These are phyloP conservation scores for Callorhinus ursinus DNA, from an alignment of 2,113 vertebrate genomes.

Conservation along the genomic window DNA sequence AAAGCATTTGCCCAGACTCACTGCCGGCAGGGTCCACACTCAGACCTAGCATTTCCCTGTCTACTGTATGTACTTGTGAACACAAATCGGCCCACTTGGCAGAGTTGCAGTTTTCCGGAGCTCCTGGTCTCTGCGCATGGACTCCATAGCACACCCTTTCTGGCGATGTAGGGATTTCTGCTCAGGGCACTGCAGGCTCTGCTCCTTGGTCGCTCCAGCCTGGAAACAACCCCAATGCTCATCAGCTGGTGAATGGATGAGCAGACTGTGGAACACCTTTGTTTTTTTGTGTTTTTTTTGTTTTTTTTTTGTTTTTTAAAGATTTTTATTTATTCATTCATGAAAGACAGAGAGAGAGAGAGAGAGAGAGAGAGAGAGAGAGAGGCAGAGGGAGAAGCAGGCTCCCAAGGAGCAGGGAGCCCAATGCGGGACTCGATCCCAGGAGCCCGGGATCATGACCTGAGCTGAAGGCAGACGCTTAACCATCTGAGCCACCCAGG, in stretches of 20 bases:
- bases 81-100: background rate
- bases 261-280: background rate
- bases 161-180: background rate
- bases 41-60: background rate
- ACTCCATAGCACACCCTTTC: background rate
- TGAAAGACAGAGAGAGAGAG: too few species aligned
- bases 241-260: background rate
- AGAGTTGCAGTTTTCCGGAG: background rate
- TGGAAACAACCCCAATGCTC: background rate
- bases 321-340: too few species aligned
- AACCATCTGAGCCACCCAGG: too few species aligned
- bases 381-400: too few species aligned
- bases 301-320: too few species aligned
- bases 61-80: background rate
- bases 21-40: background rate
- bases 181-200: background rate
- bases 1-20: background rate
- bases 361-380: too few species aligned
- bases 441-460: too few species aligned
- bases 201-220: rapidly evolving
- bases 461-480: too few species aligned
- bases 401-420: too few species aligned
- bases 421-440: too few species aligned
- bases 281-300: too few species aligned
- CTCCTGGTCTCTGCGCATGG: background rate